Evolutionary conservation across 1,140 invertebrate species (phyloP).

Genomic region (Drosophila sturtevanti): DNA sequence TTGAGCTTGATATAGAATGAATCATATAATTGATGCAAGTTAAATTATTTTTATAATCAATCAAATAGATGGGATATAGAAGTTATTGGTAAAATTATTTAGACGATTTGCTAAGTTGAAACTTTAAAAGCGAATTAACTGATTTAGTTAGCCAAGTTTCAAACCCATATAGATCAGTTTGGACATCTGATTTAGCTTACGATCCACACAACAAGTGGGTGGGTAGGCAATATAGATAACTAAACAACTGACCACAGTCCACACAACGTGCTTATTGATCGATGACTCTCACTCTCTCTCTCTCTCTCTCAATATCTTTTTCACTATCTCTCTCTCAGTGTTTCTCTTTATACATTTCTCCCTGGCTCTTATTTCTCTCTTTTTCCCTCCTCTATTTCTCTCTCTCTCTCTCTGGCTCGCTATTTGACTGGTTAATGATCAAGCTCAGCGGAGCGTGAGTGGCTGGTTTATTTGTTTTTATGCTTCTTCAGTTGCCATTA

Average conservation of each 20-base stretch:
- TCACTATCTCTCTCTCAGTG: not conserved
- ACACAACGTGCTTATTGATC: slow-evolving; percentile 4
- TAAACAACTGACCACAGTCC: slow-evolving; percentile 43
- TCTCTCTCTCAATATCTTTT: too few relatives aligned
- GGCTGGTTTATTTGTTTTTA: slow-evolving; percentile 37
- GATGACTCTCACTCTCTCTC: not conserved
- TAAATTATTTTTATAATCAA: too few relatives aligned
- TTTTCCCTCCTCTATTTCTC: not conserved
- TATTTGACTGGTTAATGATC: not conserved
- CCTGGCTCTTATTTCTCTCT: not conserved
- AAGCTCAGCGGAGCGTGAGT: slow-evolving; percentile 28
- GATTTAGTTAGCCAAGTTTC: slow-evolving; percentile 30
- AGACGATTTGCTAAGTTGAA: not conserved
- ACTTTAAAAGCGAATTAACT: not conserved
- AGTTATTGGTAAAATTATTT: too few relatives aligned
- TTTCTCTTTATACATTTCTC: too few relatives aligned
- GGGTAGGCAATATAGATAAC: too few relatives aligned
- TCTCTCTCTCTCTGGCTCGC: not conserved
- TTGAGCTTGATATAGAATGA: too few relatives aligned
- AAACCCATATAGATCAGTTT: slow-evolving; percentile 28
- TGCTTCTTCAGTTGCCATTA: slow-evolving; percentile 50
- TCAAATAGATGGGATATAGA: too few relatives aligned
- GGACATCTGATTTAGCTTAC: slow-evolving; percentile 22
- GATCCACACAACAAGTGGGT: slow-evolving; percentile 50
- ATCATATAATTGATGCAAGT: too few relatives aligned